phyloP scores from a whole-genome alignment of 2,113 vertebrate genomes.

The Scolopax mira region DNA sequence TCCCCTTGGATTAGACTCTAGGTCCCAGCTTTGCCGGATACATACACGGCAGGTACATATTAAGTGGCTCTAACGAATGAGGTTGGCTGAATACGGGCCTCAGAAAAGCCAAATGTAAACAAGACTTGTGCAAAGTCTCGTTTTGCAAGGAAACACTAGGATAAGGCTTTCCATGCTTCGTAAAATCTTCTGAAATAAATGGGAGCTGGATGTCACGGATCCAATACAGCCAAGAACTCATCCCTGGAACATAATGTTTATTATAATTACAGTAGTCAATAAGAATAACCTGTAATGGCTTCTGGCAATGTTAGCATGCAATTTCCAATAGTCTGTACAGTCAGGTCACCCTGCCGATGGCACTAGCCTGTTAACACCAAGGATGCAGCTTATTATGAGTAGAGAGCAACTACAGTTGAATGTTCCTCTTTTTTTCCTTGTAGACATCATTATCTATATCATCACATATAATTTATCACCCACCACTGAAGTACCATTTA shows the following conservation, averaged over 20 bases:
- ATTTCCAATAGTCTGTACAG: neutral
- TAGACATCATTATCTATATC: neutral
- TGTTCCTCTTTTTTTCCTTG: conserved; percentile 28
- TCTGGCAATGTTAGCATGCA: neutral
- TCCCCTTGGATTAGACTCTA: neutral
- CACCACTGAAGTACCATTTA: neutral
- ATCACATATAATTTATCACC: neutral
- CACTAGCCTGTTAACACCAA: neutral
- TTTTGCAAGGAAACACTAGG: neutral
- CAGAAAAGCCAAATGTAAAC: neutral
- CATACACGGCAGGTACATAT: neutral
- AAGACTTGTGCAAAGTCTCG: neutral
- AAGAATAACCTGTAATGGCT: neutral
- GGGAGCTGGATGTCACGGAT: neutral
- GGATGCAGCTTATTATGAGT: neutral
- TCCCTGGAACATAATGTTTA: neutral
- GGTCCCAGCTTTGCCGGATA: neutral
- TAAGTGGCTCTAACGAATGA: neutral
- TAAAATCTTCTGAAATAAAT: neutral
- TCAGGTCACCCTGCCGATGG: neutral
- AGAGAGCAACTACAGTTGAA: conserved; percentile 15
- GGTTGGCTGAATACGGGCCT: neutral
- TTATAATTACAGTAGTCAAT: conserved; percentile 1
- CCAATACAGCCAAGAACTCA: neutral
- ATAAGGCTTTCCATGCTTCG: neutral